Evolutionary conservation across 2,113 vertebrate genomes (phyloP), one percentile per base, ranked within the genome.

Genomic region (Hystrix brachyura): DNA sequence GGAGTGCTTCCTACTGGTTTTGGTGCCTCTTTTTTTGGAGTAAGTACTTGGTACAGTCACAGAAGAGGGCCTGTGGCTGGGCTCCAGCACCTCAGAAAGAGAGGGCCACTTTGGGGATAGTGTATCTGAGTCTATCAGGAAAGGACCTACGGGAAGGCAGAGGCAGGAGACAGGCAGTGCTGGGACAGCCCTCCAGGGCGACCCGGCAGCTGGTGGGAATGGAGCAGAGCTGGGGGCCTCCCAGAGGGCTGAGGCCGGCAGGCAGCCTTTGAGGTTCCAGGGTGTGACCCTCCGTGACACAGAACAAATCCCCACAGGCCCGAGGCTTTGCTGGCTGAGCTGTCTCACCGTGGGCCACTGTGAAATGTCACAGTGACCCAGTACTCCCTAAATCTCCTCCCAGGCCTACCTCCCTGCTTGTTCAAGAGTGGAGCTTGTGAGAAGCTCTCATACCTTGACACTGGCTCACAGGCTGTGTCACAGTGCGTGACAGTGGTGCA

Each of bases 301-400:
- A 81, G 62, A 29, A 8, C 3, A 8, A 86, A 89, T 79, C n/a
- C 32, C 38, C 90, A 90, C 15, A n/a, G 71, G 29, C 78, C 53
- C 0, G 3, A 34, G 87, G 92, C 57, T 95, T 60, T 96, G 80
- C 78, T 74, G 92, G 87, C 32, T 59, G 48, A 46, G 59, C 27
- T 14, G 38, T 55, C n/a, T 82, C 57, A 71, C 62, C 0, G 5
- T 3, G 12, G 80, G 83, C 80, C 34, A 53, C 59, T 79, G 83
- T 76, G 89, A 81, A 95, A 82, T 96, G 96, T 98, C 97, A 98
- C 90, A 91, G 90, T 97, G 97, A 95, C 96, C 55, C 0, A 0
- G 94, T 78, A 48, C 96, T 96, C 95, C 88, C 96, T 83, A 90
- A 93, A 95, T 97, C 82, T 95, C 53, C 7, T 62, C 86, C 74